These are phyloP conservation scores for Staurois parvus DNA, from an alignment of 2,797 vertebrate species.

Conservation along the genomic window DNA sequence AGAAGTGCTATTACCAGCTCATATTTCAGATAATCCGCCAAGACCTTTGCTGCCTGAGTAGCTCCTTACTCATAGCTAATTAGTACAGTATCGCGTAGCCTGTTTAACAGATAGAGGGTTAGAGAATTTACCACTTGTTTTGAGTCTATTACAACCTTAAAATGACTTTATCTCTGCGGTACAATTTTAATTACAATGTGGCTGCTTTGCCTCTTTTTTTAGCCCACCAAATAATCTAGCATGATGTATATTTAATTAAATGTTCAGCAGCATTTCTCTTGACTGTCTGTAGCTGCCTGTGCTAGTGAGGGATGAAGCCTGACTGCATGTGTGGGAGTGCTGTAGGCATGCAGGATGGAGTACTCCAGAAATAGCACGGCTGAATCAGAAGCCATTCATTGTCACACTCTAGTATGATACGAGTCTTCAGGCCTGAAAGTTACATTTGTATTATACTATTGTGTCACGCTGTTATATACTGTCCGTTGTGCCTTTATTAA, in stretches of 20 bases:
- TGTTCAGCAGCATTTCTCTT: conserved; percentile 48
- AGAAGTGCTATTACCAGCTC: conserved; percentile 1
- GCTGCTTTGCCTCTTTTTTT: conserved; percentile 39
- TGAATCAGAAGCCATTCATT: conserved; percentile 31
- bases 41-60: conserved; percentile 30
- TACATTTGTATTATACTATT: background rate
- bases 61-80: conserved; percentile 20
- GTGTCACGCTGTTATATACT: background rate
- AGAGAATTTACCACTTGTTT: conserved; percentile 7
- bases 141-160: conserved; percentile 32
- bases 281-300: conserved; percentile 32
- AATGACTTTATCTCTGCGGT: conserved; percentile 36
- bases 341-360: conserved; percentile 44
- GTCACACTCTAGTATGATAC: conserved; percentile 36
- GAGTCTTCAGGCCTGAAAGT: background rate
- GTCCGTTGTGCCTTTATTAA: conserved; percentile 29
- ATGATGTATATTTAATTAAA: conserved; percentile 50
- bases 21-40: conserved; percentile 3
- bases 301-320: conserved; percentile 26
- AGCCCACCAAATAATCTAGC: conserved; percentile 38
- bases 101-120: conserved; percentile 23
- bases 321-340: conserved; percentile 53
- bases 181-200: conserved; percentile 45
- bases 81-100: conserved; percentile 3
- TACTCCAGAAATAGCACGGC: conserved; percentile 48